Base-by-base conservation (phyloP, 2,113 vertebrate species). In the Caretta caretta region DNA sequence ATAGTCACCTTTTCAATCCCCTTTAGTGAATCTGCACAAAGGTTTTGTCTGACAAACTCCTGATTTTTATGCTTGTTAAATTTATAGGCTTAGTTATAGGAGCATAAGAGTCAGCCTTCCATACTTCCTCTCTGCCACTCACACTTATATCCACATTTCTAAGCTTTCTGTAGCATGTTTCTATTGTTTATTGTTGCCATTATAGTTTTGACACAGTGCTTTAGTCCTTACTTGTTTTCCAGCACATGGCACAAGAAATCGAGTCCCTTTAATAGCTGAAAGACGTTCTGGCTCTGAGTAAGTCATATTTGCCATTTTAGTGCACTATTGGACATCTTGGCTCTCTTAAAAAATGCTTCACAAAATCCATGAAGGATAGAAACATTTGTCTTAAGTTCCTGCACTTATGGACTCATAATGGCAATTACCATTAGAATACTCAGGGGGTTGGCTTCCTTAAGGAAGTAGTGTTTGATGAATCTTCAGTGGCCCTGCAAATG, bases 141-240 rank as follows among this genome's bases (percentile, higher is more conserved):
- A 17, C 7, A 65, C 62, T 35, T 13, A n/a, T 65, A n/a, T 65
- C 14, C 62, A 19, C 16, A 65, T 65, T 65, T 65, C 62, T 65
- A 65, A 65, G 31, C 62, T 65, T 65, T n/a, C 62, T 65, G 62
- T 35, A 65, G 31, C 16, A n/a, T 65, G 9, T 65, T 65, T 65
- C 62, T 54, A 54, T 87, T 92, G 42, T 79, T 88, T 84, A 79
- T 79, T 83, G 49, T 88, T 79, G 54, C 54, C 49, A 83, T 82
- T 54, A 80, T 72, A n/a, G 51, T 54, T 56, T 92, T 56, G 83
- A 48, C 80, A 87, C 62, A 76, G 53, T 31, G n/a, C 19, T 72
- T 59, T 84, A 84, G 57, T 57, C 83, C 69, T 83, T 92, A 92
- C 83, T 48, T 78, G 85, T 87, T 92, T 92, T 86, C 83, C 86